These are phyloP conservation scores for Lasioglossum pauxillum DNA, from an alignment of 2,888 invertebrate species.

Conservation along the genomic window DNA sequence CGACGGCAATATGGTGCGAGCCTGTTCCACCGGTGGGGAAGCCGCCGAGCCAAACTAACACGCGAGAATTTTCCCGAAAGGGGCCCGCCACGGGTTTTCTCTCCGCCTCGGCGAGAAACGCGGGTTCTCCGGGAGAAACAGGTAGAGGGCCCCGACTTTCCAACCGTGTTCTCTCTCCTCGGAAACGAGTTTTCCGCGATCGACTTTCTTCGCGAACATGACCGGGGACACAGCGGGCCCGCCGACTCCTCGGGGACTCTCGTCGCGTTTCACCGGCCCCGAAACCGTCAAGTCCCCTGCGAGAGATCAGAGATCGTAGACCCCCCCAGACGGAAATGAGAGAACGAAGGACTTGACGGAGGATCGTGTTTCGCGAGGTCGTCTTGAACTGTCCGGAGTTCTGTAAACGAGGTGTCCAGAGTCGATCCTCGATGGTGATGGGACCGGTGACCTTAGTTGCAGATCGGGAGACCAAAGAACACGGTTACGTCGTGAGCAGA, in stretches of 20 bases:
- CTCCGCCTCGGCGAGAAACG: background rate
- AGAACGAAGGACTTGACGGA: background rate
- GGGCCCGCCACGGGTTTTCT: background rate
- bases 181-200: conserved; percentile 50
- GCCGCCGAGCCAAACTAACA: background rate
- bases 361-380: background rate
- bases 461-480: conserved; percentile 79
- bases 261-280: conserved; percentile 6
- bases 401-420: background rate
- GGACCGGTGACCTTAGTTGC: conserved; percentile 77
- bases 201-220: conserved; percentile 58
- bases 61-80: background rate
- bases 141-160: conserved; percentile 62
- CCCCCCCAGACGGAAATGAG: background rate
- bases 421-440: conserved; percentile 66
- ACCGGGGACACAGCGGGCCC: background rate
- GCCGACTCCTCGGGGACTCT: background rate
- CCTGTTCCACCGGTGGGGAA: background rate
- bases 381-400: background rate
- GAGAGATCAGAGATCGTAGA: background rate
- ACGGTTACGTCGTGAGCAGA: conserved; percentile 60
- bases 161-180: conserved; percentile 48
- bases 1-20: background rate
- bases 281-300: background rate
- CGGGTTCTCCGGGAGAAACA: conserved; percentile 39